Conservation (phyloP, 1,140 invertebrate species). For the Chelonus insularis region DNA sequence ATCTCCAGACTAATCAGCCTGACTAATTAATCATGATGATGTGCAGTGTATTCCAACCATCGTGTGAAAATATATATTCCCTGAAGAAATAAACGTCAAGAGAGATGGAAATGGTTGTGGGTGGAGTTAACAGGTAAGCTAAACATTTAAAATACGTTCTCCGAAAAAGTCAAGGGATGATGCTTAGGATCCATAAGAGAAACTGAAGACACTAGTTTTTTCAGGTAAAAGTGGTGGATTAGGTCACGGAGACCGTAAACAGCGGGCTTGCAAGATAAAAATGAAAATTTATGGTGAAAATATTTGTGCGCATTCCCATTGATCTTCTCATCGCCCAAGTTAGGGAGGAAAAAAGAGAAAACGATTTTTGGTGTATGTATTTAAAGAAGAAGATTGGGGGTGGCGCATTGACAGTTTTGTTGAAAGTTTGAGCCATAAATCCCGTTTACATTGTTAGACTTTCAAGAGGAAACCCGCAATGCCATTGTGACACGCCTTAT, state of each 20-base stretch:
- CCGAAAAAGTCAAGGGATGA: too few relatives aligned
- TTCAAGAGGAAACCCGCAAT: slow-evolving; percentile 60
- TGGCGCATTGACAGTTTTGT: slow-evolving; percentile 57
- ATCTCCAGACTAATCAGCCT: too few relatives aligned
- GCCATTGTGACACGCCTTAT: slow-evolving; percentile 55
- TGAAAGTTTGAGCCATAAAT: slow-evolving; percentile 60
- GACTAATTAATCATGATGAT: too few relatives aligned
- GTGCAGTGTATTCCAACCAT: neutral
- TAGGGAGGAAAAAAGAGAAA: neutral
- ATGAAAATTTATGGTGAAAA: slow-evolving; percentile 48
- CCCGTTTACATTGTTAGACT: slow-evolving; percentile 52
- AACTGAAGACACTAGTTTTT: slow-evolving; percentile 3
- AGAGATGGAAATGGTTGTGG: slow-evolving; percentile 10
- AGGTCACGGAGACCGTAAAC: slow-evolving; percentile 46
- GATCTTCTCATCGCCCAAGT: neutral
- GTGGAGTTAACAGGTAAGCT: slow-evolving; percentile 7
- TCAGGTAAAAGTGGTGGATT: slow-evolving; percentile 39
- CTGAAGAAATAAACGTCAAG: slow-evolving; percentile 13
- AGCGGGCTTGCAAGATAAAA: slow-evolving; percentile 40
- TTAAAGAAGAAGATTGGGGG: slow-evolving; percentile 32
- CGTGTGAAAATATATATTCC: slow-evolving; percentile 2
- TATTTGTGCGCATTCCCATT: slow-evolving; percentile 44
- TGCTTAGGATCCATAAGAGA: neutral
- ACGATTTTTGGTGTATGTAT: neutral
- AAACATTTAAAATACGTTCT: neutral